Percentiles rank a stretch among this genome's conserved stretches.
Evolutionary conservation across 2,113 vertebrate species (phyloP).

Genomic region (Lanius ludovicianus): DNA sequence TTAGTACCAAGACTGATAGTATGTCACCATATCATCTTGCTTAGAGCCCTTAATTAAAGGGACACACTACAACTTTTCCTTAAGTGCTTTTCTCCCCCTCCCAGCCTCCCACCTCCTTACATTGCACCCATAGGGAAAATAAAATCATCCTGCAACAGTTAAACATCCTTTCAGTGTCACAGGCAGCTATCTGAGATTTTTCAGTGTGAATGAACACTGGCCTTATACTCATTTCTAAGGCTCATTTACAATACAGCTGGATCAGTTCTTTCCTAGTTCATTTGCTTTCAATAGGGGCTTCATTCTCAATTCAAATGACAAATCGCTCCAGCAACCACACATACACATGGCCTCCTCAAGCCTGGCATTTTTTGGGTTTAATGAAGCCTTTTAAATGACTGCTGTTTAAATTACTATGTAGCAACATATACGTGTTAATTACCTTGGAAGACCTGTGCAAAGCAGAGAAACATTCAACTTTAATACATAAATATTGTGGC

Average conservation of each 20-base stretch:
- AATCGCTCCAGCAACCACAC: neutral
- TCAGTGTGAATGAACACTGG: neutral
- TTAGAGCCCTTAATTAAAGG: neutral
- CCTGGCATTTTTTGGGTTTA: neutral
- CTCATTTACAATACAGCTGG: neutral
- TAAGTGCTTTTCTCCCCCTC: accelerated
- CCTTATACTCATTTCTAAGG: neutral
- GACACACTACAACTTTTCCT: neutral
- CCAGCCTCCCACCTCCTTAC: neutral
- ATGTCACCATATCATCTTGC: neutral
- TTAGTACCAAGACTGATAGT: neutral
- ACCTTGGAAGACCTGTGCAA: neutral
- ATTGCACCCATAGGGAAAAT: neutral
- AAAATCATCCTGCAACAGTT: neutral
- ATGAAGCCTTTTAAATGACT: neutral
- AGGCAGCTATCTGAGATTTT: neutral
- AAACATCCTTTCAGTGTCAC: neutral
- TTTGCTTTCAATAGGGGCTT: neutral
- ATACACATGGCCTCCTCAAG: neutral
- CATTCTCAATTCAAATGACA: neutral
- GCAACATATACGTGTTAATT: neutral
- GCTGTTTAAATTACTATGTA: neutral
- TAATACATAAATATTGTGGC: neutral
- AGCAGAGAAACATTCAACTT: neutral
- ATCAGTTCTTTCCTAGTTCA: neutral